Evolutionary conservation across 92 coral and sea anemone species (phyloP).

Genomic region (Metridium senile): DNA sequence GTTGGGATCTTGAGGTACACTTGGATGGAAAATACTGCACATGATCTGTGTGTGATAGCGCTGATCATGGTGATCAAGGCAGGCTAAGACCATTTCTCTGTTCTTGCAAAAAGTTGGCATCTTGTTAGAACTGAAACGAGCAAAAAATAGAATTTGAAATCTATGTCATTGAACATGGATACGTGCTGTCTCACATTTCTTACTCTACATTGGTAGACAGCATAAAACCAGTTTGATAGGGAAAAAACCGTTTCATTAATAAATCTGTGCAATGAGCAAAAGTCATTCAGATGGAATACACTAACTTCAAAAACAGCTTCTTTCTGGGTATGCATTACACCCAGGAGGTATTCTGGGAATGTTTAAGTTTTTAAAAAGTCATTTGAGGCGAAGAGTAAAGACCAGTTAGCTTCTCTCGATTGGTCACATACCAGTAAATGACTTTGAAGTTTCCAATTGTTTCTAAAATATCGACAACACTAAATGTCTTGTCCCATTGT

Average conservation of each 20-base stretch:
- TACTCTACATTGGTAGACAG: no score
- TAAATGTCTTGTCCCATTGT: slow-evolving; percentile 93
- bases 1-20: slow-evolving; percentile 56
- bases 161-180: background rate
- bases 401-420: no score
- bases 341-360: no score
- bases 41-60: slow-evolving; percentile 85
- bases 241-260: no score
- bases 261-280: no score
- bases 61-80: slow-evolving; percentile 77
- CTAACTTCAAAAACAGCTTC: no score
- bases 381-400: background rate
- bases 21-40: slow-evolving; percentile 88
- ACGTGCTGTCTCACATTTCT: no score
- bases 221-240: no score
- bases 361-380: background rate
- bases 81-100: slow-evolving; percentile 85
- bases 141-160: background rate
- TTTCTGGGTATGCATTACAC: background rate
- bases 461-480: slow-evolving; percentile 85
- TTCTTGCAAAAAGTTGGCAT: slow-evolving; percentile 92
- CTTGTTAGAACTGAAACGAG: slow-evolving; percentile 74
- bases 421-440: slow-evolving; percentile 82
- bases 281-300: no score
- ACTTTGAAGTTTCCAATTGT: slow-evolving; percentile 92